These are phyloP conservation scores for Hetaerina americana DNA, from an alignment of 1,140 invertebrate species.

Conservation along the genomic window DNA sequence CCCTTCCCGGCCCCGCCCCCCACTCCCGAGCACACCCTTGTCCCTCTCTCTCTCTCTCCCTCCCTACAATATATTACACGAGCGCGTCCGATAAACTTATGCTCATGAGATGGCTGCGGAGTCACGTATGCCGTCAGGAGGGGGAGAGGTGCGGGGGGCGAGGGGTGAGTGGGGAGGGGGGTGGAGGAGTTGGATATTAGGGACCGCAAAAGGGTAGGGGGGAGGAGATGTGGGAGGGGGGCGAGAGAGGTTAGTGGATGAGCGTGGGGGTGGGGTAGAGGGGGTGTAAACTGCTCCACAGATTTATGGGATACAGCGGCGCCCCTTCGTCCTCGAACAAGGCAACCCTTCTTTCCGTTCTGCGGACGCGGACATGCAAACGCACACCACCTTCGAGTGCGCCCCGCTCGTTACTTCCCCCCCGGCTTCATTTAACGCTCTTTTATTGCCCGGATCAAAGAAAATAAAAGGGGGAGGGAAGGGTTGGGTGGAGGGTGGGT, in stretches of 20 bases:
- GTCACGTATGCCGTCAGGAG: neutral
- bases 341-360: neutral
- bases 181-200: too few species aligned
- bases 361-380: too few species aligned
- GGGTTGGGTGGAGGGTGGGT: too few species aligned
- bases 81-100: neutral
- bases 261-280: neutral
- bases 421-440: too few species aligned
- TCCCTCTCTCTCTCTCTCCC: neutral
- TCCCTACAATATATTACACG: neutral
- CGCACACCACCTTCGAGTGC: too few species aligned
- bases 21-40: too few species aligned
- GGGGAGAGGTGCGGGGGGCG: neutral
- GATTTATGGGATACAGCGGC: neutral
- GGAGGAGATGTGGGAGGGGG: neutral
- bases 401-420: too few species aligned
- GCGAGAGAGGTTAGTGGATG: neutral
- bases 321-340: neutral
- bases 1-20: neutral
- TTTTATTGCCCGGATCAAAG: too few species aligned
- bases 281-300: neutral
- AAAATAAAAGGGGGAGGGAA: too few species aligned
- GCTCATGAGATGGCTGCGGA: neutral
- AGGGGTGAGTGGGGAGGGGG: neutral
- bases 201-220: neutral